These are phyloP conservation scores for Hyperoplus lanceolatus DNA, from an alignment of 2,797 vertebrate species.

Conservation along the genomic window DNA sequence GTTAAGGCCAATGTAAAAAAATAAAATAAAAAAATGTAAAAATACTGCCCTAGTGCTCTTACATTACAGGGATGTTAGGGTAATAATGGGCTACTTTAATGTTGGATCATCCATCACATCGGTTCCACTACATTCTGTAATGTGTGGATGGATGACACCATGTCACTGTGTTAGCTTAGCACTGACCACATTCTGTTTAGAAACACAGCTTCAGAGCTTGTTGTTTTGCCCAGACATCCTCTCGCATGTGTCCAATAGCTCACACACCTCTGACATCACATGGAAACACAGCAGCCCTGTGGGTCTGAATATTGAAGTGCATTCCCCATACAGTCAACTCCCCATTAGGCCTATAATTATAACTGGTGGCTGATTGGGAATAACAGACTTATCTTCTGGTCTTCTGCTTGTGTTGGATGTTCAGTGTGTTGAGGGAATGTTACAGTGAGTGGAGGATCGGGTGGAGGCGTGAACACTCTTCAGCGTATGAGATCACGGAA, in stretches of 20 bases:
- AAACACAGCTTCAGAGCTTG: conserved; percentile 8
- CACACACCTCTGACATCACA: conserved; percentile 34
- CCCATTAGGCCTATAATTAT: conserved; percentile 52
- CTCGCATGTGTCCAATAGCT: conserved; percentile 13
- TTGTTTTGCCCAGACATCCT: background rate
- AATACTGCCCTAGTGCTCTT: background rate
- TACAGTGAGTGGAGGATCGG: background rate
- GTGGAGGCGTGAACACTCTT: background rate
- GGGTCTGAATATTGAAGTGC: conserved; percentile 53
- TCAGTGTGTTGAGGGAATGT: conserved; percentile 15
- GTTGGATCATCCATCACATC: background rate
- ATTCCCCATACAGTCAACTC: conserved; percentile 32
- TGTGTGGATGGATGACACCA: background rate
- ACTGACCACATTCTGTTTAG: conserved; percentile 5
- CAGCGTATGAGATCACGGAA: background rate
- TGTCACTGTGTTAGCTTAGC: background rate
- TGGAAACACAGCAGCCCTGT: conserved; percentile 20
- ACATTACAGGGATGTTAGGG: background rate
- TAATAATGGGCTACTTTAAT: background rate
- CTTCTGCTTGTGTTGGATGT: conserved; percentile 47
- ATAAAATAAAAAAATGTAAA: background rate
- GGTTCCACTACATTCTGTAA: no score
- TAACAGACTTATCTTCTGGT: conserved; percentile 24
- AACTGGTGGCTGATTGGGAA: conserved; percentile 41
- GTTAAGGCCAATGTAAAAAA: background rate